Evolutionary conservation across 2,113 vertebrate genomes (phyloP), one percentile per base, ranked within the genome.

Genomic region (Cheilinus undulatus): DNA sequence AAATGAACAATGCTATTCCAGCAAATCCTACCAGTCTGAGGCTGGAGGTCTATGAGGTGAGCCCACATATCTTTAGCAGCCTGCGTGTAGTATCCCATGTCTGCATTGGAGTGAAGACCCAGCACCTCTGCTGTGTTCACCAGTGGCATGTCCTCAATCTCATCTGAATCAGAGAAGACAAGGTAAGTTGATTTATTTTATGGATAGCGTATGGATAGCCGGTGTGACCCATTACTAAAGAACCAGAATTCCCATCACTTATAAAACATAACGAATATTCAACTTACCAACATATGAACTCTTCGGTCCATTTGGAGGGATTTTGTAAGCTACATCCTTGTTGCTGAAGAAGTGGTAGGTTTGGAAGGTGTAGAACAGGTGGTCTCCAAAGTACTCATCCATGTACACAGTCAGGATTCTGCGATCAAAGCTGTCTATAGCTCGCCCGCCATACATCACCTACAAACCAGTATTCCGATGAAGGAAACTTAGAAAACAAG

Each of bases 401-500:
- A 99, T 98, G 85, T 99, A 99, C 61, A 91, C 88, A 0, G 89
- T 95, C n/a, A 99, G 95, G 88, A 99, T 94, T 67, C 97, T 95
- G 1, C 97, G 94, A 74, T 99, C 98, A 7, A 98, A 99, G 93
- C 97, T 97, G 60, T 99, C 97, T 0, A 96, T 97, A 24, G 92
- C 95, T 0, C 97, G 92, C 0, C 98, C 97, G 0, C 97, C 97
- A 0, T 99, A 99, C 97, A 99, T 98, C 84, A 99, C 98, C 97
- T 99, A 52, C 7, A 38, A 32, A 58, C 78, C 40, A 73, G 13
- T 22, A 57, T 17, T 36, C 24, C 46, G 1, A 36, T 2, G 45
- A 3, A 11, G 0, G 1, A 15, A 64, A 43, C 7, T 42, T 45
- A 24, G 27, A 61, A 78, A 28, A 50, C 45, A 0, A 42, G 23